Evolutionary conservation across 2,888 invertebrate genomes (phyloP), one percentile per base, ranked within the genome.

Genomic region (Trichogramma evanescens): DNA sequence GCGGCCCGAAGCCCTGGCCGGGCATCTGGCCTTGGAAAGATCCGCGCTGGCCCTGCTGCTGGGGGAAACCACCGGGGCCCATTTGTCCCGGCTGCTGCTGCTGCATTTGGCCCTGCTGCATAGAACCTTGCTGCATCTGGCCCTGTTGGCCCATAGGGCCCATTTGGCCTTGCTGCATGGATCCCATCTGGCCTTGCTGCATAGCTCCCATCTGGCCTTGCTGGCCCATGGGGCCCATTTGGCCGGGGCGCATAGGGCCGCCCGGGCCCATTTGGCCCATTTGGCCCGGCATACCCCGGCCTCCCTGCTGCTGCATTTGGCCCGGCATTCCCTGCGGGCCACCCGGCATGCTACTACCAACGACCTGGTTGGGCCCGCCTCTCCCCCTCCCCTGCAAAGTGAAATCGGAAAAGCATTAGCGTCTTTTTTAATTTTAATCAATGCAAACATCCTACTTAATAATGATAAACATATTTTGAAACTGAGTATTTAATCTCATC

Each of bases 271-370:
- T 26, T 49, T 65, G 66, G 53, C 65, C 40, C n/a, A 54, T 58
- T 45, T 58, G 52, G 1, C 49, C n/a, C 38, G 10, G 45, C 13
- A 56, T 56, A 8, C 13, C 9, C 44, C 26, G 26, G 26, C 26
- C 26, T 26, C 26, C 26, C 50, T 72, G 75, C 69, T 65, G 76
- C 63, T 72, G 79, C 75, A 70, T 69, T 52, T 70, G 75, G 54
- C 74, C 72, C 56, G 68, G 69, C 61, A 67, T 68, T 50, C 73
- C 70, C 43, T 58, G 73, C 69, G 75, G 80, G 78, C 79, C 81
- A 82, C 81, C 82, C 84, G 78, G 84, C 83, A 84, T 83, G 82
- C 83, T 83, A 84, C 71, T 77, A 84, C 79, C 81, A 82, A 79
- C 81, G 74, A 69, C 75, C 73, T 77, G 79, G 77, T 78, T 81